These are phyloP conservation scores for Mormyrus hasselquistii DNA, from an alignment of 2,797 vertebrate genomes.

Conservation along the genomic window DNA sequence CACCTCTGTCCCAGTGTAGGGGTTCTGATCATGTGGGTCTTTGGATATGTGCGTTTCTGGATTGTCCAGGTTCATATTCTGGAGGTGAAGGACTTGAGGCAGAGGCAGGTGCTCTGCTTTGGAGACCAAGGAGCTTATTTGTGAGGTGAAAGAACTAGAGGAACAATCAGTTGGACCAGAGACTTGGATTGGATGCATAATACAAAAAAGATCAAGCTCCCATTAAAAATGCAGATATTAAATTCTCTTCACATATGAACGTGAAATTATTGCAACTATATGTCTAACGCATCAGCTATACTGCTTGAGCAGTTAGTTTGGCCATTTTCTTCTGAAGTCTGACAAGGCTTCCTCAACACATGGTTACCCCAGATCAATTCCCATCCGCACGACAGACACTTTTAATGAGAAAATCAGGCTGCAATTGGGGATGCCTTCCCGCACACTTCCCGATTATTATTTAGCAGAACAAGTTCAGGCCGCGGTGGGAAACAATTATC, in stretches of 20 bases:
- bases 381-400: background rate
- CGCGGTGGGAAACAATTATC: background rate
- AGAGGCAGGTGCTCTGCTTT: background rate
- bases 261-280: background rate
- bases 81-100: background rate
- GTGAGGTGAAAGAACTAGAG: background rate
- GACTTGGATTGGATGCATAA: background rate
- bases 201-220: background rate
- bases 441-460: background rate
- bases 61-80: background rate
- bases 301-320: background rate
- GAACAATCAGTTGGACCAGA: background rate
- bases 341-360: background rate
- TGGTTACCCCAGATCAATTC: background rate
- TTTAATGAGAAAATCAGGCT: background rate
- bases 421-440: background rate
- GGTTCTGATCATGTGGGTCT: background rate
- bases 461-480: background rate
- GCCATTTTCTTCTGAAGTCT: background rate
- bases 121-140: background rate
- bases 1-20: background rate
- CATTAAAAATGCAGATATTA: background rate
- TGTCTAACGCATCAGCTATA: background rate
- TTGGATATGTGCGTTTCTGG: background rate
- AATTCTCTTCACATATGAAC: background rate